A percentile compares a stretch with the other conserved stretches of the same genome.
Evolutionary conservation across 2,888 invertebrate species (phyloP).

Genomic region (Dasysyrphus tricinctus): DNA sequence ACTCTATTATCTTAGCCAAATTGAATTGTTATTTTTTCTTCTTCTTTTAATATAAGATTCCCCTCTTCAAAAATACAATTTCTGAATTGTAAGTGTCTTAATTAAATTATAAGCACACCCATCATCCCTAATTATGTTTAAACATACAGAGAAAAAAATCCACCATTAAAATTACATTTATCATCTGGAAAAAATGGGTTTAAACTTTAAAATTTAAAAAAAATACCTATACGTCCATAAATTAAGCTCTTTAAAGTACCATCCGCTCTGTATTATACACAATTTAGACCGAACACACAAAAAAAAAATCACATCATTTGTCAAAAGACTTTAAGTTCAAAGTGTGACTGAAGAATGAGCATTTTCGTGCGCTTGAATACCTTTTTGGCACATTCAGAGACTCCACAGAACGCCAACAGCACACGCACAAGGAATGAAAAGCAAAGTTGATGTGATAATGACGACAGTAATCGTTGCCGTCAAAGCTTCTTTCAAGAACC

Average conservation of each 20-base stretch:
- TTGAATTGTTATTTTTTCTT: neutral
- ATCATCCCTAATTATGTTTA: constrained; percentile 48
- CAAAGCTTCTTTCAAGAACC: constrained; percentile 41
- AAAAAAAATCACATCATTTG: constrained; percentile 45
- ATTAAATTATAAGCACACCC: constrained; percentile 54
- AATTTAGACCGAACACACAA: neutral
- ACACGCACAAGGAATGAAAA: constrained; percentile 6
- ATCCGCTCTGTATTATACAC: constrained; percentile 15
- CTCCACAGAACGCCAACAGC: neutral
- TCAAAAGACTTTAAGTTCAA: constrained; percentile 46
- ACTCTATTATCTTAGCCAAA: neutral
- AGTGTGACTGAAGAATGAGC: constrained; percentile 6
- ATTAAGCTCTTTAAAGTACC: constrained; percentile 40
- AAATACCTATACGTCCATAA: constrained; percentile 2
- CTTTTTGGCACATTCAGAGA: constrained; percentile 37
- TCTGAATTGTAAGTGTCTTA: constrained; percentile 37
- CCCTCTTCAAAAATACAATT: neutral
- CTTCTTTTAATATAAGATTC: neutral
- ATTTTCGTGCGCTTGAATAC: constrained; percentile 53
- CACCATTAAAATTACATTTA: constrained; percentile 44
- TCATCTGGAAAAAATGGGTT: constrained; percentile 25
- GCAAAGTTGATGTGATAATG: constrained; percentile 22
- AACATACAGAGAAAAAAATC: constrained; percentile 5
- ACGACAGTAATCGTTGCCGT: constrained; percentile 49
- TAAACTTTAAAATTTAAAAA: too few relatives aligned